Base-by-base conservation (phyloP, 2,113 vertebrate genomes). In the Glaucomys volans region DNA sequence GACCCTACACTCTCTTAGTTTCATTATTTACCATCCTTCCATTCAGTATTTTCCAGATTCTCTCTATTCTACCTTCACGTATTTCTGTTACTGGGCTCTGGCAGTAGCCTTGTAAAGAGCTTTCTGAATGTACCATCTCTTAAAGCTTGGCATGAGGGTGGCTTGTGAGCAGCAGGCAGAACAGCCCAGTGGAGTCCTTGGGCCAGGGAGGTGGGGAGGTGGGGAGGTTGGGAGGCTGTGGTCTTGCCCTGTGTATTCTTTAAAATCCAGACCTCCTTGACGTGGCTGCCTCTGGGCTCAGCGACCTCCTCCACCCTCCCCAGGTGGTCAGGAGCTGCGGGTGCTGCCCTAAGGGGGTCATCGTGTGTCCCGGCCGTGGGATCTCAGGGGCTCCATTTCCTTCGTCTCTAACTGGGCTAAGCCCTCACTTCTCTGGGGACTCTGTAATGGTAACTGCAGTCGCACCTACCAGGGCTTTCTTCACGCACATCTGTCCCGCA, bases 381-480 rank as follows among this genome's bases (percentile, higher is more conserved):
- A n/a, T 28, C 64, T 10, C 4, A 16, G 8, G 18, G 7, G 6
- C 24, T 20, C 17, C 18, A 24, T 50, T 50, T 54, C 44, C 26
- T 40, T 90, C 17, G 0, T 40, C 47, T 87, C 37, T 40, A 74
- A 62, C 12, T 0, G 44, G n/a, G 10, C 26, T 42, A 2, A 62
- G 2, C 3, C 14, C 16, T 28, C 8, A 3, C 26, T 44, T 62
- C 28, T 64, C 18, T 52, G 28, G 40, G 18, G n/a, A 30, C 44
- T 17, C 40, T 5, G 0, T 0, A 3, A n/a, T 18, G 22, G 2
- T 7, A 9, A 8, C 3, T 13, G 8, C 32, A 10, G 3, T 22
- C 6, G 54, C 54, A 20, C 1, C 18, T 18, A 8, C 5, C 54
- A 22, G n/a, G n/a, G n/a, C n/a, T n/a, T n/a, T n/a, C n/a, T 9